Base-by-base conservation (phyloP, 1,140 invertebrate genomes). In the Drosophila parvula region DNA sequence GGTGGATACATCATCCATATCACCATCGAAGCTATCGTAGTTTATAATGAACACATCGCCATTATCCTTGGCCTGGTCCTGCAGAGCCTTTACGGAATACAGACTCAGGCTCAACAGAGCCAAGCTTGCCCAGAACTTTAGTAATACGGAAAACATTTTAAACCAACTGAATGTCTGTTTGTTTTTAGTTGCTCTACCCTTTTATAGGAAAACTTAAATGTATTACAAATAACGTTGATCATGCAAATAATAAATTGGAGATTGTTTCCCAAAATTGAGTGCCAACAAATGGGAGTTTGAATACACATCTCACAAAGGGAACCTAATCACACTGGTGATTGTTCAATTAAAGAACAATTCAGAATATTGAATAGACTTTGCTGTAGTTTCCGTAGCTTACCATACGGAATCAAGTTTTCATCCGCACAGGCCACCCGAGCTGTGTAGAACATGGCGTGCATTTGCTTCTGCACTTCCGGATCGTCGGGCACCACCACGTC, bases 31-130 rank as follows among this genome's bases (percentile, higher is more conserved):
- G 40, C 67, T 89, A 43, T 88, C 80, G 40, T 86, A 89, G 36
- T 68, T 83, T 30, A 88, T 74, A 30, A 89, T 89, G n/a, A 80
- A 88, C 38, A 88, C 74, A 57, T 88, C 84, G 10, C 84, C 83
- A 68, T 89, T 86, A 59, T 86, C 76, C 79, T 61, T 82, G 12
- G 73, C 79, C 8, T 61, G 83, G 71, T 88, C 68, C 30, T 69
- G 64, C 1, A 89, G 34, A 6, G 63, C 68, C 28, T 11, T 28
- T 6, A 34, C 41, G 5, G 28, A 32, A 10, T 16, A 56, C 9
- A 47, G 6, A 11, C 50, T 40, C 8, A 69, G 27, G 36, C 47
- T 45, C 12, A 83, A 41, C 4, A 57, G 10, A 38, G 36, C 34
- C 4, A 82, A 32, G 0, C 70, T 16, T 2, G 34, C 40, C 30